These are phyloP conservation scores for Pogonocherus hispidulus DNA, from an alignment of 2,888 invertebrate genomes.

Conservation along the genomic window DNA sequence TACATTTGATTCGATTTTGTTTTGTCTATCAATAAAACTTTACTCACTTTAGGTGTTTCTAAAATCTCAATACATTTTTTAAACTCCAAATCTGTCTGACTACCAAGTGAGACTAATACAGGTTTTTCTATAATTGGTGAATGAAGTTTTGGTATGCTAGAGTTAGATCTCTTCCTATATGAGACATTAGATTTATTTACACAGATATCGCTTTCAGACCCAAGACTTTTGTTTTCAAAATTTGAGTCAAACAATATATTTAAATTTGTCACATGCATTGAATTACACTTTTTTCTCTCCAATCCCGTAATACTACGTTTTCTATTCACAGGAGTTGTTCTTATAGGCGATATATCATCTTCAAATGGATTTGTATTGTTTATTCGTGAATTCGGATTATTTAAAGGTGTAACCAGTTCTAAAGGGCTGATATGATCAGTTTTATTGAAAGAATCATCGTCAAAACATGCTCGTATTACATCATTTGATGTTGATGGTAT, in stretches of 20 bases:
- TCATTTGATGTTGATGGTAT: background rate
- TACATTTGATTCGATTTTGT: background rate
- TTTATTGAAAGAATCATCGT: conserved; percentile 13
- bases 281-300: conserved; percentile 32
- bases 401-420: conserved; percentile 6
- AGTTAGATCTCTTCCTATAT: conserved; percentile 43
- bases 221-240: conserved; percentile 36
- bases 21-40: conserved; percentile 16
- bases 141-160: conserved; percentile 53
- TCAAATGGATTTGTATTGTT: background rate
- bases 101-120: conserved; percentile 33
- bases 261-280: conserved; percentile 55
- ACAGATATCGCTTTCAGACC: conserved; percentile 36
- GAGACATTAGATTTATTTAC: conserved; percentile 24
- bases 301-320: conserved; percentile 40
- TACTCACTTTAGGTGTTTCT: conserved; percentile 43
- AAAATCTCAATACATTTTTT: conserved; percentile 34
- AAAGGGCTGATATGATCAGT: conserved; percentile 1
- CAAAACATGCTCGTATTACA: conserved; percentile 17
- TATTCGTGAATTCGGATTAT: background rate
- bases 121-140: conserved; percentile 54
- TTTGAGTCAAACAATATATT: conserved; percentile 54
- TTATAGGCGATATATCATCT: conserved; percentile 11
- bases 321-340: conserved; percentile 47
- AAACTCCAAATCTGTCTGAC: conserved; percentile 42